These are phyloP conservation scores for Ctenicera cuprea DNA, from an alignment of 2,888 invertebrate species.

Conservation along the genomic window DNA sequence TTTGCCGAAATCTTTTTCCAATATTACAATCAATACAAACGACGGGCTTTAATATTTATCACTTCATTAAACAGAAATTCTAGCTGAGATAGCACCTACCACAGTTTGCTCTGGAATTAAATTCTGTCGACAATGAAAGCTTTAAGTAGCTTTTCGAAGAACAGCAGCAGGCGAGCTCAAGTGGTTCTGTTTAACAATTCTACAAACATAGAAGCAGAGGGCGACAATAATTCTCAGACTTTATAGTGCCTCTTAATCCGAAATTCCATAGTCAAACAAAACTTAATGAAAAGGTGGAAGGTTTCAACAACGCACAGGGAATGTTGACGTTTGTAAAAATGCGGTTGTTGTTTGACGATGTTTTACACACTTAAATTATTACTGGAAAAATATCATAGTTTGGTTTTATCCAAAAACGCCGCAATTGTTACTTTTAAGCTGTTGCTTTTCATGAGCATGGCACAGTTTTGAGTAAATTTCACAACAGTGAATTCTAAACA, in stretches of 20 bases:
- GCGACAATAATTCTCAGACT: slow-evolving; percentile 29
- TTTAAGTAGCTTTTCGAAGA: slow-evolving; percentile 23
- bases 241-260: slow-evolving; percentile 32
- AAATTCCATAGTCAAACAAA: slow-evolving; percentile 32
- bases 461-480: too few species aligned
- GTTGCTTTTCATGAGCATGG: too few species aligned
- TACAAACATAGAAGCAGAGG: slow-evolving; percentile 24
- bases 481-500: too few species aligned
- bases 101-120: slow-evolving; percentile 29
- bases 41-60: background rate
- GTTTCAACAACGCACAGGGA: slow-evolving; percentile 12
- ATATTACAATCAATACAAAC: too few species aligned
- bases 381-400: background rate
- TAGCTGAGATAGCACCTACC: background rate
- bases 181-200: slow-evolving; percentile 36
- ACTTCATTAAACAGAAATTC: slow-evolving; percentile 13
- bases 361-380: background rate
- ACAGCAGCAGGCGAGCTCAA: slow-evolving; percentile 26
- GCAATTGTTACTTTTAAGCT: too few species aligned
- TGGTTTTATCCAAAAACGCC: background rate
- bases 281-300: slow-evolving; percentile 15
- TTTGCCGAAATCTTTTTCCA: too few species aligned
- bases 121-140: slow-evolving; percentile 32
- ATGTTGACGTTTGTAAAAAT: slow-evolving; percentile 16
- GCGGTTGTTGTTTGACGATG: background rate